Base-by-base conservation (phyloP, 2,113 vertebrate species). In the Erinaceus europaeus region DNA sequence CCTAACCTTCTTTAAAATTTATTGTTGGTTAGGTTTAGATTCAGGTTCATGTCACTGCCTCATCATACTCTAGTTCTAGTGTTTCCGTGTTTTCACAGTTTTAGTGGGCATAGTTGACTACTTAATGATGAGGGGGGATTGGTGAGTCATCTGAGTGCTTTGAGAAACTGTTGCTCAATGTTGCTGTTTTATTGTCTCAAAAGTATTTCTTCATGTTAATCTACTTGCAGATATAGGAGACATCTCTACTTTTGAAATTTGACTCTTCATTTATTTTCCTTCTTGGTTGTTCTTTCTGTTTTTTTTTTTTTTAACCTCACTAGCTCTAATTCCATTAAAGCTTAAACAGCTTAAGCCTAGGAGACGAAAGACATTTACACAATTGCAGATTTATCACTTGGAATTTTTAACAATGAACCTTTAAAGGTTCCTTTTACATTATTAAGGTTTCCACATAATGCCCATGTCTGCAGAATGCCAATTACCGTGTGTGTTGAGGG, bases 251-350 rank as follows among this genome's bases (percentile, higher is more conserved):
- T 76, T 36, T 71, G 34, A 67, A 78, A 68, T 65, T n/a, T 76
- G 5, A 13, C 62, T 50, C 29, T 67, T n/a, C n/a, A n/a, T 80
- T 52, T 38, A 2, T 90, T 90, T 89, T 55, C 20, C 42, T 77
- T 68, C 29, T 53, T 18, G 62, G 15, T 75, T 71, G 89, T 90
- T 90, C 52, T 17, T 42, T 77, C 20, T 57, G 20, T 57, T 57
- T 27, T 29, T 6, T 14, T 4, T 13, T 73, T 73, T 78, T 10
- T 20, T 67, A n/a, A 46, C n/a, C 38, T 87, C n/a, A 42, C 13
- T 52, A 62, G 61, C 80, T 92, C 68, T 62, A 72, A 12, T 79
- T 93, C 81, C 78, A 94, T 95, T 91, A 82, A 93, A 96, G 91
- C 50, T 68, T 95, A 91, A 94, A 86, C 74, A 84, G 92, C 75